Conservation (phyloP, 2,888 invertebrate genomes). For the Andrena bucephala region DNA sequence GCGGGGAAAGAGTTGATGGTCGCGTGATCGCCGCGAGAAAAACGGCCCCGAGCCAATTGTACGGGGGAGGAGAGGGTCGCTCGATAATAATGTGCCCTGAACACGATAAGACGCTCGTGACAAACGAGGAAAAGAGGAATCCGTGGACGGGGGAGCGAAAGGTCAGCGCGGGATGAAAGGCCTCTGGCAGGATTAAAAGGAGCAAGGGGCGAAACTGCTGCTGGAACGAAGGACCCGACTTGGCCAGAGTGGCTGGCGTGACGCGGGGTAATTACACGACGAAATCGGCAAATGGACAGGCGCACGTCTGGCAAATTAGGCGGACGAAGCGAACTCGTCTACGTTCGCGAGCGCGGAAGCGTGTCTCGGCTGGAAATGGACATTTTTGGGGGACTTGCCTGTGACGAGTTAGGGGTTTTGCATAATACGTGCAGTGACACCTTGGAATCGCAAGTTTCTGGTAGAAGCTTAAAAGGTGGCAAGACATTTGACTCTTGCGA, state of each 20-base stretch:
- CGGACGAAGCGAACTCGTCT: constrained; percentile 16
- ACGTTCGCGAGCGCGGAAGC: neutral
- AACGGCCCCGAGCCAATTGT: neutral
- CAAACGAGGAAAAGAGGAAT: constrained; percentile 67
- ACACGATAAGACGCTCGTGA: constrained; percentile 72
- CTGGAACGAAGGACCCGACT: constrained; percentile 43
- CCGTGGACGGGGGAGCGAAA: constrained; percentile 23
- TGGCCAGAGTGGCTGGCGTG: constrained; percentile 65
- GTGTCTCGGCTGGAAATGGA: neutral
- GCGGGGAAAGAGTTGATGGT: constrained; percentile 1
- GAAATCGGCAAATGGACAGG: constrained; percentile 66
- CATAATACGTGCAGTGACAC: no score
- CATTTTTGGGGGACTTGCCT: no score
- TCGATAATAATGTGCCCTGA: constrained; percentile 68
- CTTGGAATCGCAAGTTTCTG: no score
- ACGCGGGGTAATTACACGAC: constrained; percentile 66
- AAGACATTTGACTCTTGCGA: no score
- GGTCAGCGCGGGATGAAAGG: neutral
- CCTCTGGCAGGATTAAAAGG: constrained; percentile 30
- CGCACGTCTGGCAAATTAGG: constrained; percentile 64
- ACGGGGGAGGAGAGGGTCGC: constrained; percentile 21
- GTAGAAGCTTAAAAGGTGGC: no score
- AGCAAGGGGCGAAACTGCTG: constrained; percentile 24
- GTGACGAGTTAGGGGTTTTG: no score
- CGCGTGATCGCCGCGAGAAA: constrained; percentile 35